Conservation (phyloP, 2,797 vertebrate species). For the Amblyopsis hoosieri region DNA sequence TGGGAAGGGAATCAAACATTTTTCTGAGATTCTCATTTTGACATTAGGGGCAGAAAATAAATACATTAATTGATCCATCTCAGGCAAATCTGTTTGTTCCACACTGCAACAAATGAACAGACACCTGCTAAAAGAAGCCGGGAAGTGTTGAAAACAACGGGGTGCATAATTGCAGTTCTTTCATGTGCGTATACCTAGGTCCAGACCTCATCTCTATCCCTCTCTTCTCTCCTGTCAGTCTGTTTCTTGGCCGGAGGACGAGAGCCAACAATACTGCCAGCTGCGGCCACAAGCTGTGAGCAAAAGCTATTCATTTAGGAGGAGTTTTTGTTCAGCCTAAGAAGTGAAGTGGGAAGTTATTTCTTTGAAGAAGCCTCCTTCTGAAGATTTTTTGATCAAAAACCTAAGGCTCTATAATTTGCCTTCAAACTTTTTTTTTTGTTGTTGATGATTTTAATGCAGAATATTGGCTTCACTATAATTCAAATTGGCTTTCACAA, state of each 20-base stretch:
- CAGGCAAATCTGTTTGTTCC: not conserved
- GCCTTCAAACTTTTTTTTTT: conserved; percentile 45
- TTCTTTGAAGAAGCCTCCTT: conserved; percentile 76
- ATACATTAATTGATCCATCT: not conserved
- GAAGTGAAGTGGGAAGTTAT: conserved; percentile 78
- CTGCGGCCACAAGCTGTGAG: conserved; percentile 76
- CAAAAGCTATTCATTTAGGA: conserved; percentile 69
- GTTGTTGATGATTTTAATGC: conserved; percentile 21
- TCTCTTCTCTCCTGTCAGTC: conserved; percentile 51
- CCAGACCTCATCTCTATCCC: conserved; percentile 31
- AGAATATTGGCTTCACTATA: no score
- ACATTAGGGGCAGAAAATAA: not conserved
- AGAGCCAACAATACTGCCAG: conserved; percentile 72
- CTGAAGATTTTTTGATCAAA: conserved; percentile 71
- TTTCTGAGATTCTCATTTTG: conserved; percentile 18
- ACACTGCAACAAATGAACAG: conserved; percentile 22
- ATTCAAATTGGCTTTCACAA: not conserved
- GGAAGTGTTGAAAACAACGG: conserved; percentile 14
- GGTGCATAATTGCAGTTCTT: conserved; percentile 62
- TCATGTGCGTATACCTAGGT: conserved; percentile 68
- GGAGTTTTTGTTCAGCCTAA: conserved; percentile 70
- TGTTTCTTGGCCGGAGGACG: conserved; percentile 51
- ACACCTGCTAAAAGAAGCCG: conserved; percentile 27
- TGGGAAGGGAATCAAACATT: conserved; percentile 23
- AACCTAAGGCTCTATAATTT: conserved; percentile 60